These are phyloP conservation scores for Chanos chanos DNA, from an alignment of 2,797 vertebrate species.

Conservation along the genomic window DNA sequence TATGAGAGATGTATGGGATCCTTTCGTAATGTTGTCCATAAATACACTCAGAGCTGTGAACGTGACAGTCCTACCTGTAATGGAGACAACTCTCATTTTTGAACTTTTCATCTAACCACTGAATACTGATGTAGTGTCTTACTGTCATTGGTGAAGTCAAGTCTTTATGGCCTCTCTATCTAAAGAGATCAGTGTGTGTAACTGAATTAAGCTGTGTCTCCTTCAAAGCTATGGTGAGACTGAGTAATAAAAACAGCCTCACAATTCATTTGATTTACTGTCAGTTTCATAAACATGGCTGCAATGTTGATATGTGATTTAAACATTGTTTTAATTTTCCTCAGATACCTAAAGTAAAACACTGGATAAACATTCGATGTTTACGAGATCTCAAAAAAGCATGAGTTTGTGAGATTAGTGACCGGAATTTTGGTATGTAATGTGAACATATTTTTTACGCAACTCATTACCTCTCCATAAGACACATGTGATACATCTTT, in stretches of 20 bases:
- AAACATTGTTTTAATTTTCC: too few species aligned
- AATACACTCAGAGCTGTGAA: neutral
- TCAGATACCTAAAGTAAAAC: too few species aligned
- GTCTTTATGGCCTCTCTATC: slow-evolving; percentile 1
- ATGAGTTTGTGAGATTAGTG: too few species aligned
- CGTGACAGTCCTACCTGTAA: neutral
- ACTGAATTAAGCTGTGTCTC: slow-evolving; percentile 1
- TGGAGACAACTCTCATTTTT: neutral
- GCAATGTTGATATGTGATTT: too few species aligned
- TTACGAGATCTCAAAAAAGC: neutral
- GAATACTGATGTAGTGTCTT: neutral
- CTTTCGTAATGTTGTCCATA: neutral
- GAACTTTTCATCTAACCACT: neutral
- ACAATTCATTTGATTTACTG: slow-evolving; percentile 3
- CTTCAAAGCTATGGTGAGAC: slow-evolving; percentile 1
- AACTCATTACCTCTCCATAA: too few species aligned
- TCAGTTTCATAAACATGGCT: too few species aligned
- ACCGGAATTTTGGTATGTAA: too few species aligned
- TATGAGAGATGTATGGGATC: too few species aligned
- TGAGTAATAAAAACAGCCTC: neutral
- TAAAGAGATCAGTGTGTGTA: slow-evolving; percentile 5
- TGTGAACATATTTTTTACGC: too few species aligned
- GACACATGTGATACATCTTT: too few species aligned
- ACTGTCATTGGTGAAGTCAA: neutral
- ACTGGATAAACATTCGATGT: slow-evolving; percentile 31